These are phyloP conservation scores for Gymnodraco acuticeps DNA, from an alignment of 2,797 vertebrate genomes.

Conservation along the genomic window DNA sequence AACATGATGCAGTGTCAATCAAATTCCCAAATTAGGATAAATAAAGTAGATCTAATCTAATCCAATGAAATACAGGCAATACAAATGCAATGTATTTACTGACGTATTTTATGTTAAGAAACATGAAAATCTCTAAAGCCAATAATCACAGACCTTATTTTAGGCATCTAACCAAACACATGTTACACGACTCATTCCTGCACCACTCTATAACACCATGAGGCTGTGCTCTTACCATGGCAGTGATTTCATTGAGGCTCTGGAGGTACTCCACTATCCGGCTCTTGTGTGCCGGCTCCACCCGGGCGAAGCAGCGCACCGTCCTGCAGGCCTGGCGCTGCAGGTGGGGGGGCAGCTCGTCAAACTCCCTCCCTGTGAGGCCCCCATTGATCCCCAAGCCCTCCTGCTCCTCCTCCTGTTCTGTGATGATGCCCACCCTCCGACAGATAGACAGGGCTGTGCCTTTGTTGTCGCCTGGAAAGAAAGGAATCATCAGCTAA, in stretches of 20 bases:
- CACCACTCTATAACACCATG: not conserved
- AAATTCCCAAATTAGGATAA: no score
- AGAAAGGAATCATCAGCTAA: not conserved
- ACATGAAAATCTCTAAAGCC: no score
- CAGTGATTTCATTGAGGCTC: constrained; percentile 86
- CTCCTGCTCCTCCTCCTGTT: constrained; percentile 85
- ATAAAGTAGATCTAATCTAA: no score
- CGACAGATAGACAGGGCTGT: constrained; percentile 87
- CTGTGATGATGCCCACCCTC: constrained; percentile 87
- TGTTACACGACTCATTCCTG: no score
- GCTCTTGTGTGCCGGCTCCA: constrained; percentile 87
- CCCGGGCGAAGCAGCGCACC: constrained; percentile 83
- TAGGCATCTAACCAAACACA: no score
- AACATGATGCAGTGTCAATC: no score
- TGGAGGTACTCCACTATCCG: constrained; percentile 88
- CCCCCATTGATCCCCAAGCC: constrained; percentile 62
- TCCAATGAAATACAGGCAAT: no score
- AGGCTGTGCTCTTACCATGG: constrained; percentile 77
- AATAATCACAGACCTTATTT: no score
- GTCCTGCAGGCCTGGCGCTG: constrained; percentile 85
- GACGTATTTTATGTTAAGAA: no score
- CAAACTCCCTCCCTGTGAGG: constrained; percentile 86
- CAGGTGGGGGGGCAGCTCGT: constrained; percentile 84
- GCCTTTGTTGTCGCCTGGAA: constrained; percentile 86
- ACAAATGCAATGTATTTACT: no score